These are phyloP conservation scores for Distichodus sexfasciatus DNA, from an alignment of 2,797 vertebrate genomes.

Conservation along the genomic window DNA sequence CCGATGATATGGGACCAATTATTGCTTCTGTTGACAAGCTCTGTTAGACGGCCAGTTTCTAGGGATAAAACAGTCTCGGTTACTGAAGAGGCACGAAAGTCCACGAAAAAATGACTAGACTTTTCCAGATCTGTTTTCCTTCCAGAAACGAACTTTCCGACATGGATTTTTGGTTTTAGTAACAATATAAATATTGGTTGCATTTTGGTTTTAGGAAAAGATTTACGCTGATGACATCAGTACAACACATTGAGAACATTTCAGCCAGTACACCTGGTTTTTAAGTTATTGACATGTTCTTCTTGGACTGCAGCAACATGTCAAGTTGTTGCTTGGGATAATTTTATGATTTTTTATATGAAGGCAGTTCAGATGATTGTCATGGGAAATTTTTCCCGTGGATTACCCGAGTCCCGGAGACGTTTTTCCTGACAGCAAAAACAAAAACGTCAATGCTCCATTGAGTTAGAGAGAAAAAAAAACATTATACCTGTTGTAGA, in stretches of 20 bases:
- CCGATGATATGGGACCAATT: slow-evolving; percentile 28
- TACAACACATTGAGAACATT: no score
- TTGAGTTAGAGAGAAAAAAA: slow-evolving; percentile 8
- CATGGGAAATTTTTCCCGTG: slow-evolving; percentile 5
- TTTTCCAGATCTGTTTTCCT: neutral
- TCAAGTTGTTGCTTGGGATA: no score
- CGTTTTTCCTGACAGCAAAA: slow-evolving; percentile 24
- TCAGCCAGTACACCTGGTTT: no score
- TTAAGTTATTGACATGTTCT: no score
- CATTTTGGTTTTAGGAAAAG: no score
- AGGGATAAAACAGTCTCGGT: slow-evolving; percentile 19
- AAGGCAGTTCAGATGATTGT: slow-evolving; percentile 14
- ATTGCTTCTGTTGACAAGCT: slow-evolving; percentile 37
- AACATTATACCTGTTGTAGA: slow-evolving; percentile 29
- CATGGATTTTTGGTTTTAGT: no score
- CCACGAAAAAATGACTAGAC: neutral
- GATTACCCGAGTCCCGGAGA: neutral
- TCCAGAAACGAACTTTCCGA: neutral
- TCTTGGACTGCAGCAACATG: no score
- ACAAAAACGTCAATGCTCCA: slow-evolving; percentile 9
- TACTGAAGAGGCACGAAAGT: slow-evolving; percentile 14
- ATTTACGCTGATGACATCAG: no score
- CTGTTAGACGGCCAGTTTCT: slow-evolving; percentile 8
- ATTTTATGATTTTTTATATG: slow-evolving; percentile 15
- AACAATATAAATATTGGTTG: no score